These are phyloP conservation scores for Oscheius sp. DNA, from an alignment of 2,888 invertebrate genomes.

Conservation along the genomic window DNA sequence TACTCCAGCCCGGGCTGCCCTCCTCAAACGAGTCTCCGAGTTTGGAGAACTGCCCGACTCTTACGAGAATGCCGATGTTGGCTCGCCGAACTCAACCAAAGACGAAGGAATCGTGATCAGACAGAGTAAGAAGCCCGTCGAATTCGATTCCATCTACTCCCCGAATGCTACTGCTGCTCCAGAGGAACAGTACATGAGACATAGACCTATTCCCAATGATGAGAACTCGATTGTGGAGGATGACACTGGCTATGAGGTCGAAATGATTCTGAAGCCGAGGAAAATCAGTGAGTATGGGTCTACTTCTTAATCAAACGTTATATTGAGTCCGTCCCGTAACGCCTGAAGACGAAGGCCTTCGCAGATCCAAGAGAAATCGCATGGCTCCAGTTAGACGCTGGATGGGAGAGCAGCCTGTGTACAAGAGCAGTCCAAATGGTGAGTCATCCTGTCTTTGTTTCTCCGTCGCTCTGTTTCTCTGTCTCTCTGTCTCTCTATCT, in stretches of 20 bases:
- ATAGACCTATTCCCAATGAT: not conserved
- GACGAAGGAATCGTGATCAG: slow-evolving; percentile 6
- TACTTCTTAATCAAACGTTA: slow-evolving; percentile 1
- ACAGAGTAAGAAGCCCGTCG: not conserved
- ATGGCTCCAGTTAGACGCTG: slow-evolving; percentile 21
- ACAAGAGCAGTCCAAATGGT: slow-evolving; percentile 20
- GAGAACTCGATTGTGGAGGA: slow-evolving; percentile 22
- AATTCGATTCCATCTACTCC: slow-evolving; percentile 16
- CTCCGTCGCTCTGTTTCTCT: too few species aligned
- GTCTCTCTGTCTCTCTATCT: not conserved
- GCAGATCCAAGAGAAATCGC: slow-evolving; percentile 33
- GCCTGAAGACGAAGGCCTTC: slow-evolving; percentile 24
- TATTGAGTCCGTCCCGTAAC: slow-evolving; percentile 30
- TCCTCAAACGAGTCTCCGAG: too few species aligned
- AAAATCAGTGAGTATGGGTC: slow-evolving; percentile 20
- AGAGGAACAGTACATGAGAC: not conserved
- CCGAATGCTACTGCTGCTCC: not conserved
- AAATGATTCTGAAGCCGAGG: slow-evolving; percentile 29
- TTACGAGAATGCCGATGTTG: slow-evolving; percentile 8
- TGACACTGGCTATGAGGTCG: not conserved
- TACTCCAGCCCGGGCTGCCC: too few species aligned
- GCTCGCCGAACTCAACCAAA: not conserved
- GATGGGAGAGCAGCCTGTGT: slow-evolving; percentile 37
- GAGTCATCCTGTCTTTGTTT: not conserved
- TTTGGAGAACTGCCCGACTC: not conserved